Evolutionary conservation across 1,140 invertebrate genomes (phyloP), one percentile per base, ranked within the genome.

Genomic region (Helicoverpa armigera): DNA sequence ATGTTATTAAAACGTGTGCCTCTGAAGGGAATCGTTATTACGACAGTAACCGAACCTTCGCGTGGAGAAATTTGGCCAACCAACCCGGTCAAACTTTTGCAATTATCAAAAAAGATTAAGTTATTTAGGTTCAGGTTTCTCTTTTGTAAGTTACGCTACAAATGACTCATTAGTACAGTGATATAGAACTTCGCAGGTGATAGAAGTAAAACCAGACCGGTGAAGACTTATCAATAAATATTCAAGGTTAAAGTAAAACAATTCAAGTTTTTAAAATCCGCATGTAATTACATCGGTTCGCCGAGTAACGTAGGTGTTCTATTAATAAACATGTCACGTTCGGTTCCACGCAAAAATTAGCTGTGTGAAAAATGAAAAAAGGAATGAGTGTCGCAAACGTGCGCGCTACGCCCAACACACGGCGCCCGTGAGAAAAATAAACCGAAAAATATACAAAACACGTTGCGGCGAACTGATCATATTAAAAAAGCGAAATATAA

Each of bases 401-500:
- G 31, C 56, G 14, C 3, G 23, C 58, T 12, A 1, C 63, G 63
- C 14, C 43, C 43, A 12, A 18, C 12, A 54, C 69, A 43, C 18
- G 69, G 50, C 23, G 23, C 23, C 50, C 18, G 69, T 31, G 67
- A 31, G 48, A 12, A 29, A 70, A 72, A 69, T 69, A 69, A 69
- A 23, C 48, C 50, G 31, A 54, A 72, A 72, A 72, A 72, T 72
- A 72, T 56, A 73, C 53, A 58, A 58, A 73, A 73, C 58, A 56
- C 29, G 53, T 29, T 73, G 53, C 53, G 54, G 29, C 51, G 53
- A 43, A 73, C 70, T 58, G 70, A 73, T 73, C 23, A 58, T 73
- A 43, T 73, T 56, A 73, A 73, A 73, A 73, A 58, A 58, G 53
- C 70, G n/a, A 73, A 73, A 73, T 73, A 73, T 72, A 72, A 53